phyloP scores from a whole-genome alignment of 2,797 vertebrate species.

The Alosa sapidissima region DNA sequence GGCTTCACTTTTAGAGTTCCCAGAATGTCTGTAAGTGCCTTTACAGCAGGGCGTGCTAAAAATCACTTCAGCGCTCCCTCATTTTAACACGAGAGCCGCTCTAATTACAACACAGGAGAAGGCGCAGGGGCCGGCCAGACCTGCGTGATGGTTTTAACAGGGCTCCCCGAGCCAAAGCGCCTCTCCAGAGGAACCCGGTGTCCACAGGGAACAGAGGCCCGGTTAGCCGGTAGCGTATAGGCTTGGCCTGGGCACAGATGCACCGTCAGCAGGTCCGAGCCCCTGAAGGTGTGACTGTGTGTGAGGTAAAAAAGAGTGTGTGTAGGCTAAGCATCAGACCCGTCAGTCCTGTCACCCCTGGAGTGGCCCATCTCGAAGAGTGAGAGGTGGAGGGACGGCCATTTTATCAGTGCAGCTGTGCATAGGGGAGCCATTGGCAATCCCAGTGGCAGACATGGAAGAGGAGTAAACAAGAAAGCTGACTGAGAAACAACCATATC shows the following conservation, averaged over 20 bases:
- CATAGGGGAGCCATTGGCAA: background rate
- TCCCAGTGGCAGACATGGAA: background rate
- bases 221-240: background rate
- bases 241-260: background rate
- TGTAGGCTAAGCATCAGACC: background rate
- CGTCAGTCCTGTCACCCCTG: too few relatives aligned
- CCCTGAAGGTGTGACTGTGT: background rate
- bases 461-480: background rate
- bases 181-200: background rate
- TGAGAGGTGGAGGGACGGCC: too few relatives aligned
- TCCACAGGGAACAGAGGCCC: background rate
- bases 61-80: constrained; percentile 54
- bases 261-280: background rate
- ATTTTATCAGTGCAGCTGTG: too few relatives aligned
- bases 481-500: background rate
- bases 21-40: constrained; percentile 43
- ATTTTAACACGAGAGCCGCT: constrained; percentile 62
- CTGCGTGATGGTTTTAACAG: constrained; percentile 45
- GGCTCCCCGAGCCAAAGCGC: constrained; percentile 40
- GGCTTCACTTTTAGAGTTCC: constrained; percentile 58
- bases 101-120: constrained; percentile 62
- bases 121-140: constrained; percentile 55
- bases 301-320: background rate
- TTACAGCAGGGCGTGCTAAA: constrained; percentile 55
- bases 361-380: too few relatives aligned